Evolutionary conservation across 2,113 vertebrate genomes (phyloP).

Genomic region (Myocastor coypus): DNA sequence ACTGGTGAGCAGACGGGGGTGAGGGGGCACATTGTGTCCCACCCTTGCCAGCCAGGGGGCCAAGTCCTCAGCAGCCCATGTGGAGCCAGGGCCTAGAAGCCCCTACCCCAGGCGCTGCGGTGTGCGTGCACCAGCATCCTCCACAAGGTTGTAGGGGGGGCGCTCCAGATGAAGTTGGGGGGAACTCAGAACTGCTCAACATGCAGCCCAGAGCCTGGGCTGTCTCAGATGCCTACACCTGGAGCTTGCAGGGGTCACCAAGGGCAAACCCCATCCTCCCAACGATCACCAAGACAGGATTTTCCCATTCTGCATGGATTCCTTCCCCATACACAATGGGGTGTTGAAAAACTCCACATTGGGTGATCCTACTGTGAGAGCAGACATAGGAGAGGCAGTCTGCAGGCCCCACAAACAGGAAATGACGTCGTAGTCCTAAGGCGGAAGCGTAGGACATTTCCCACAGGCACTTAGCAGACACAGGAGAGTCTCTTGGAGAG

Average conservation of each 20-base stretch:
- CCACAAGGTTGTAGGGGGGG: neutral
- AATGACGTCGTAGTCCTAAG: neutral
- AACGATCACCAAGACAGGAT: neutral
- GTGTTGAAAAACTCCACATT: neutral
- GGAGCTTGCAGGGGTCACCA: neutral
- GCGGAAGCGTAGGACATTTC: neutral
- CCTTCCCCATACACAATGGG: neutral
- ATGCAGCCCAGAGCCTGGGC: accelerated
- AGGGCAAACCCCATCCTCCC: neutral
- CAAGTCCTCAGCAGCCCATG: accelerated
- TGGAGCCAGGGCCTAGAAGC: neutral
- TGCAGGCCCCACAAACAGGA: too few species aligned
- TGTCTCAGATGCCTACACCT: neutral
- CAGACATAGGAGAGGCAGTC: neutral
- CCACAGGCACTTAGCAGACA: neutral
- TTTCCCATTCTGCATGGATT: neutral
- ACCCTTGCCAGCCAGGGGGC: neutral
- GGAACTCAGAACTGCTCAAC: too few species aligned
- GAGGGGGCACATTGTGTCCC: too few species aligned
- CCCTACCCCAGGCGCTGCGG: neutral
- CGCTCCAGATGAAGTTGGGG: neutral
- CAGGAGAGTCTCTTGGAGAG: neutral
- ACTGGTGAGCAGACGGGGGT: too few species aligned
- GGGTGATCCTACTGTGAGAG: too few species aligned
- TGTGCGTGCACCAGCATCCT: too few species aligned